Evolutionary conservation across 92 coral and sea anemone genomes (phyloP).

Genomic region (Montipora capitata): DNA sequence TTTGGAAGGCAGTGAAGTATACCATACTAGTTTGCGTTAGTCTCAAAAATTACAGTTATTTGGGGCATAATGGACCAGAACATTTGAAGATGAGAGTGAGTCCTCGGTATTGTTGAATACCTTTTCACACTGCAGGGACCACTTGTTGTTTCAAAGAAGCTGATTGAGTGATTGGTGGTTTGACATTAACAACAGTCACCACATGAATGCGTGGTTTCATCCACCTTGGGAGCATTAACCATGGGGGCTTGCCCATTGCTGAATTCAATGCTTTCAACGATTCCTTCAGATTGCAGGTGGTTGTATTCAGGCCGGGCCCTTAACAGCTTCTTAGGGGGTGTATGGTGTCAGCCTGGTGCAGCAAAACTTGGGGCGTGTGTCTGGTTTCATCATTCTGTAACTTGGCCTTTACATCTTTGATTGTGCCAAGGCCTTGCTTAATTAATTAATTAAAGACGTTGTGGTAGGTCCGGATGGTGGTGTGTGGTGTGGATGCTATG

Average conservation of each 20-base stretch:
- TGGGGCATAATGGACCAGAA: slow-evolving; percentile 34
- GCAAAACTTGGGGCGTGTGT: no score
- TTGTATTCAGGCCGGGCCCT: no score
- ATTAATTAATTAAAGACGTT: not conserved
- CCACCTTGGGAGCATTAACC: no score
- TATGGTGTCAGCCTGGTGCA: no score
- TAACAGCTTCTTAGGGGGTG: no score
- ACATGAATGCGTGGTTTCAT: no score
- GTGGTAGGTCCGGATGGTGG: slow-evolving; percentile 8
- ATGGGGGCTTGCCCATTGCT: no score
- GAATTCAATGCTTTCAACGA: no score
- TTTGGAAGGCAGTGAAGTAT: not conserved
- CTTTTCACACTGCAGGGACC: slow-evolving; percentile 40
- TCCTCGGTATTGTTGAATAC: slow-evolving; percentile 49
- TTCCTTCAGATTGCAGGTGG: no score
- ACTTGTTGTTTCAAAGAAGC: slow-evolving; percentile 41
- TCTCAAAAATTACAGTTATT: not conserved
- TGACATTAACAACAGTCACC: slow-evolving; percentile 26
- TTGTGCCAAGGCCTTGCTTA: slow-evolving; percentile 45
- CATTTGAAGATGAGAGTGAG: slow-evolving; percentile 48
- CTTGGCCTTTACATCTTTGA: slow-evolving; percentile 31
- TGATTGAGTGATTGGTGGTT: slow-evolving; percentile 57
- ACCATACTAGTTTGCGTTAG: not conserved
- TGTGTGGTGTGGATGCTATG: not conserved
- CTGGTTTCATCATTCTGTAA: slow-evolving; percentile 24